These are phyloP conservation scores for Zhengitettix transpicula DNA, from an alignment of 2,888 invertebrate species.

Conservation along the genomic window DNA sequence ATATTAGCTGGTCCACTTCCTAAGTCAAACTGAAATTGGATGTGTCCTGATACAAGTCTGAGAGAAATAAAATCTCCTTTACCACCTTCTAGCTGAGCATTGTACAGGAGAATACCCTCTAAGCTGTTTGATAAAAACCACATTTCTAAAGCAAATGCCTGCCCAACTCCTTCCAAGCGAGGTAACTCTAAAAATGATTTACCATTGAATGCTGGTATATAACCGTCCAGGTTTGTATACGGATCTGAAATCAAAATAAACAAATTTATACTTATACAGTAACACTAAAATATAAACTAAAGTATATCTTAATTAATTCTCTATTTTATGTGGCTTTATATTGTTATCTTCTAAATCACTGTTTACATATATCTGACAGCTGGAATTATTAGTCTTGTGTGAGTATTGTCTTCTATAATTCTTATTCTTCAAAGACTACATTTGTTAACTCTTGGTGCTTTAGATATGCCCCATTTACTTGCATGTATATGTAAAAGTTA, in stretches of 20 bases:
- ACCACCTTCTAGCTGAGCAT: constrained; percentile 61
- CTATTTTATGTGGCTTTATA: too few relatives aligned
- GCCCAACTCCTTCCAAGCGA: constrained; percentile 51
- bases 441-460: too few relatives aligned
- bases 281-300: too few relatives aligned
- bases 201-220: constrained; percentile 29
- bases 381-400: too few relatives aligned
- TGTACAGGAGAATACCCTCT: constrained; percentile 68
- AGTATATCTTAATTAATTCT: too few relatives aligned
- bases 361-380: too few relatives aligned
- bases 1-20: constrained; percentile 74
- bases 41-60: constrained; percentile 58
- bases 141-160: constrained; percentile 60
- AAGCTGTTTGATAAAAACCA: constrained; percentile 63
- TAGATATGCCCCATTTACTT: too few relatives aligned
- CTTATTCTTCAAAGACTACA: too few relatives aligned
- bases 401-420: too few relatives aligned
- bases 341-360: too few relatives aligned
- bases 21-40: constrained; percentile 78
- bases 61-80: constrained; percentile 74
- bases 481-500: too few relatives aligned
- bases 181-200: constrained; percentile 49
- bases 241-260: constrained; percentile 10
- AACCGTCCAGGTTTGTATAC: constrained; percentile 16
- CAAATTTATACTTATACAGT: too few relatives aligned